Percentiles rank a stretch among this genome's conserved stretches.
Evolutionary conservation across 2,888 invertebrate species (phyloP).

Genomic region (Ischnura elegans): DNA sequence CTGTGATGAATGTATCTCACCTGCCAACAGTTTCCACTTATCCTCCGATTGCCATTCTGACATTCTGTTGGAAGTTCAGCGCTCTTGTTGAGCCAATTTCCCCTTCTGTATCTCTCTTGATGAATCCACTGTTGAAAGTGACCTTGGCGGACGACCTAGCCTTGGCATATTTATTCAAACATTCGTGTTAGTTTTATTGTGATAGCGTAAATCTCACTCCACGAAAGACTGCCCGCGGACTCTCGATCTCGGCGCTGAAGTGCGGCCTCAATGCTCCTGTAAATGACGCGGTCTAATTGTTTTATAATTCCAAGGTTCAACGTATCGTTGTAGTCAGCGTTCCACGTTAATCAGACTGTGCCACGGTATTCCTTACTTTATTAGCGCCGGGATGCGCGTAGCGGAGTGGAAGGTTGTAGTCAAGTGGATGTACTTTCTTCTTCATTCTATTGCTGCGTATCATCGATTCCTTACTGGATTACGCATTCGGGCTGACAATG

Average conservation of each 20-base stretch:
- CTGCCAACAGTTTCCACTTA: neutral
- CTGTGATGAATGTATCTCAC: no score
- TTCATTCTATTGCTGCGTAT: no score
- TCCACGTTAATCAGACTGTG: neutral
- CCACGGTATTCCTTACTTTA: neutral
- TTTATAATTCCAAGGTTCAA: neutral
- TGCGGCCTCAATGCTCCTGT: neutral
- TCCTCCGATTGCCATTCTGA: neutral
- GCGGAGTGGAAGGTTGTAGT: neutral
- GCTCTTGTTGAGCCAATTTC: neutral
- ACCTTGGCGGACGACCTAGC: neutral
- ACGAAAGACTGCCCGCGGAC: neutral
- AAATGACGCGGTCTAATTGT: neutral
- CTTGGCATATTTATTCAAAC: slow-evolving; percentile 22
- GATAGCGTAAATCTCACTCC: neutral
- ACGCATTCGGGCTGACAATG: no score
- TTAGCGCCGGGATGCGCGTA: neutral
- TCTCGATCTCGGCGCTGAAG: neutral
- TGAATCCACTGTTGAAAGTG: neutral
- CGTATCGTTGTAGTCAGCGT: neutral
- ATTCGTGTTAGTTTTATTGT: slow-evolving; percentile 9
- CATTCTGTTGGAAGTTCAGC: neutral
- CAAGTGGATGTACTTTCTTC: neutral
- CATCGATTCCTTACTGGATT: no score
- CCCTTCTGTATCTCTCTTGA: neutral